phyloP scores from a whole-genome alignment of 2,888 invertebrate species.

The Ophion ellenae region DNA sequence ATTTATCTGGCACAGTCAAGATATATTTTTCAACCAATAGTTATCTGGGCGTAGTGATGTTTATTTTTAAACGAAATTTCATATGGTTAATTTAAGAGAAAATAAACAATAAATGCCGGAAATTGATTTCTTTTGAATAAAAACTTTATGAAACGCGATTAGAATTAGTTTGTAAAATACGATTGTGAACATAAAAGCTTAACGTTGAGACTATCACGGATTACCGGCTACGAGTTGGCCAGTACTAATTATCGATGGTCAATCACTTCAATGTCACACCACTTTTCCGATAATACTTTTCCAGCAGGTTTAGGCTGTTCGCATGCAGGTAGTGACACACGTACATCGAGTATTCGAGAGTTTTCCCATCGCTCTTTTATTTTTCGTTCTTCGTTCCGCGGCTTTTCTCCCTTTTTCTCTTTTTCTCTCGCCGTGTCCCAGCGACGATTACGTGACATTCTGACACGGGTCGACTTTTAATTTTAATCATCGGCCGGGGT shows the following conservation, averaged over 20 bases:
- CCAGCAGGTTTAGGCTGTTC: constrained; percentile 17
- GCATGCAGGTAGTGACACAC: neutral
- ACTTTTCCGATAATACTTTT: constrained; percentile 6
- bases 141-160: too few species aligned
- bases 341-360: constrained; percentile 1
- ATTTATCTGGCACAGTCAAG: too few species aligned
- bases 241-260: neutral
- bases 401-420: constrained; percentile 30
- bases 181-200: too few species aligned
- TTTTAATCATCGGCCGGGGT: constrained; percentile 79
- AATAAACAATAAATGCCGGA: too few species aligned
- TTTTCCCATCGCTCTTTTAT: constrained; percentile 33
- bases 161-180: too few species aligned
- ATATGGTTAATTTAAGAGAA: too few species aligned
- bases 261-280: neutral
- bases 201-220: too few species aligned
- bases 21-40: too few species aligned
- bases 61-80: too few species aligned
- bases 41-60: too few species aligned
- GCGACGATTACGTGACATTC: constrained; percentile 66
- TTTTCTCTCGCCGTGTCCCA: constrained; percentile 19
- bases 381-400: constrained; percentile 14
- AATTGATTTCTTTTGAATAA: too few species aligned
- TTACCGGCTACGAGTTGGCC: neutral
- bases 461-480: constrained; percentile 78